These are phyloP conservation scores for Notarius lentiginosus DNA, from an alignment of 2,113 vertebrate species.

Conservation along the genomic window DNA sequence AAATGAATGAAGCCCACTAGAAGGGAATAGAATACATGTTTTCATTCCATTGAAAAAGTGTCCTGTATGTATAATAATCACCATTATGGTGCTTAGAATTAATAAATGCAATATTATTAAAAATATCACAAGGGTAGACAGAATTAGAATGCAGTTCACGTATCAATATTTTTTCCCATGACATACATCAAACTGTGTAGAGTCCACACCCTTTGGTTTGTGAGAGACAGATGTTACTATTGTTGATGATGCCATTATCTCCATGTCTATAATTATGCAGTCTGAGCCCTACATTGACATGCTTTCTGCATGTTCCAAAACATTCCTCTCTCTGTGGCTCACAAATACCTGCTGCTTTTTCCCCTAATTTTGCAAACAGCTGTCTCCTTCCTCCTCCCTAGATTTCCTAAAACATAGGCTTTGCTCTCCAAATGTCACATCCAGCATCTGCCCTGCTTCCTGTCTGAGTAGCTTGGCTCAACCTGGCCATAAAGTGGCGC, in stretches of 20 bases:
- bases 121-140: neutral
- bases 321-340: constrained; percentile 43
- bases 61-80: neutral
- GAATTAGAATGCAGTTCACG: neutral
- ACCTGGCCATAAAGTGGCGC: constrained; percentile 49
- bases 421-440: constrained; percentile 40
- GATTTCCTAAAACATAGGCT: constrained; percentile 51
- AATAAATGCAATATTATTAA: neutral
- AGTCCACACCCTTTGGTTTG: constrained; percentile 34
- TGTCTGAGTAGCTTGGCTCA: constrained; percentile 38
- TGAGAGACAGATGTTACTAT: constrained; percentile 53
- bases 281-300: constrained; percentile 34
- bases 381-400: constrained; percentile 49
- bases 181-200: neutral
- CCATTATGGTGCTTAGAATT: constrained; percentile 4
- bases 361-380: constrained; percentile 54
- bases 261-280: constrained; percentile 50
- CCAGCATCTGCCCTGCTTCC: constrained; percentile 48
- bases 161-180: neutral
- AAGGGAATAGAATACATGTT: no score
- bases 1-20: no score
- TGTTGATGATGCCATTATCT: constrained; percentile 52
- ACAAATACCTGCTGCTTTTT: constrained; percentile 40
- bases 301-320: constrained; percentile 47
- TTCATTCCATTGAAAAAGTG: no score